These are phyloP conservation scores for Melanocharis versteri DNA, from an alignment of 2,113 vertebrate species.

Conservation along the genomic window DNA sequence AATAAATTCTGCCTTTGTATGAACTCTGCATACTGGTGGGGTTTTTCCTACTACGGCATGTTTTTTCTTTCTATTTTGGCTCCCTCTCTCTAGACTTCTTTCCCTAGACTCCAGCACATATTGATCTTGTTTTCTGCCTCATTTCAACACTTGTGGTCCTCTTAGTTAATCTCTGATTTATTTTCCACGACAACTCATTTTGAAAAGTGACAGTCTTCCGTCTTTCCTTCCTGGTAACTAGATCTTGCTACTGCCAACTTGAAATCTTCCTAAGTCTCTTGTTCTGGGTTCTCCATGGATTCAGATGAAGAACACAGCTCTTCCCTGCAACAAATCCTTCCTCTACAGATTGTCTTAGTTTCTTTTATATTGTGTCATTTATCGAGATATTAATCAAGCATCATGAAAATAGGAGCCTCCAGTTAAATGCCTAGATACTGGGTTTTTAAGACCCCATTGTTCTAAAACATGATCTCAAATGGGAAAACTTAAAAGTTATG, in stretches of 20 bases:
- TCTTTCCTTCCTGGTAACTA: background rate
- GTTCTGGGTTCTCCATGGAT: background rate
- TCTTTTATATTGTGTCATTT: background rate
- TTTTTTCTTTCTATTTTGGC: background rate
- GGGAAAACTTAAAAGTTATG: background rate
- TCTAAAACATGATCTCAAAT: background rate
- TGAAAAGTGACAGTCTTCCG: background rate
- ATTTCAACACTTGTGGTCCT: background rate
- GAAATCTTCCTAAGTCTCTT: background rate
- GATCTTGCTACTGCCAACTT: background rate
- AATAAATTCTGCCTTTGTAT: background rate
- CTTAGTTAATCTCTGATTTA: background rate
- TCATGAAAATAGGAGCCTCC: background rate
- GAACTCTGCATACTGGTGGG: background rate
- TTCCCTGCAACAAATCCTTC: background rate
- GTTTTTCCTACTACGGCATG: background rate
- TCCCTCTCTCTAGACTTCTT: background rate
- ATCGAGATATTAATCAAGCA: background rate
- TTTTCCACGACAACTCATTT: background rate
- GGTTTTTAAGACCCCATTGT: background rate
- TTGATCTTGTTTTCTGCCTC: background rate
- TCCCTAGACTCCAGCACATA: background rate
- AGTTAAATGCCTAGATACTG: background rate
- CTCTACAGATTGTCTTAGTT: background rate
- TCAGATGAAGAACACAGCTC: background rate